Conservation (phyloP, 2,888 invertebrate genomes). For the Phaonia tiefii region DNA sequence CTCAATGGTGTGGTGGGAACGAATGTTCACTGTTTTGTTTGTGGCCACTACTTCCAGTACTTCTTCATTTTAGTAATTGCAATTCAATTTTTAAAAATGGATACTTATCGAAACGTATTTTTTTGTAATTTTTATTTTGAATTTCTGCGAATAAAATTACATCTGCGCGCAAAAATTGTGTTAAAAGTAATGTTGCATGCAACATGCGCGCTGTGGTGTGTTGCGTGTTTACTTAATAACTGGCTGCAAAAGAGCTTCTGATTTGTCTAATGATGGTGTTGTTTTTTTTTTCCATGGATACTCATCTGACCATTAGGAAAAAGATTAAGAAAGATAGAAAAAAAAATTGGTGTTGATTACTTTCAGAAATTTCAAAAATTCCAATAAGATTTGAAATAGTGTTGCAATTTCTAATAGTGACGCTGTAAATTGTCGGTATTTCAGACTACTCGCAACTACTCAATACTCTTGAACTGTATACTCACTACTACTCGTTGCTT, state of each 20-base stretch:
- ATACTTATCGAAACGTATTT: constrained; percentile 16
- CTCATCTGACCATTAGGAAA: too few relatives aligned
- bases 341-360: too few relatives aligned
- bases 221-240: not conserved
- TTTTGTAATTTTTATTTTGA: not conserved
- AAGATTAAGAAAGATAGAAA: too few relatives aligned
- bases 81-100: not conserved
- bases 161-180: constrained; percentile 12
- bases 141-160: constrained; percentile 27
- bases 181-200: constrained; percentile 48
- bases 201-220: constrained; percentile 44
- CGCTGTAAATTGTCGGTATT: too few relatives aligned
- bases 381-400: too few relatives aligned
- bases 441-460: too few relatives aligned
- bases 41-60: not conserved
- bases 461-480: too few relatives aligned
- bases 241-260: not conserved
- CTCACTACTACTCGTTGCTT: too few relatives aligned
- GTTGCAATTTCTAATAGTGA: too few relatives aligned
- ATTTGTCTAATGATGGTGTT: not conserved
- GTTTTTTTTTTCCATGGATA: too few relatives aligned
- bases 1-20: not conserved
- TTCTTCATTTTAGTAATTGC: constrained; percentile 5
- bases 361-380: too few relatives aligned
- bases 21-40: constrained; percentile 3